Percentiles rank a stretch among this genome's conserved stretches.
Conservation (phyloP, 2,888 invertebrate species). For the Napeogenes inachia region DNA sequence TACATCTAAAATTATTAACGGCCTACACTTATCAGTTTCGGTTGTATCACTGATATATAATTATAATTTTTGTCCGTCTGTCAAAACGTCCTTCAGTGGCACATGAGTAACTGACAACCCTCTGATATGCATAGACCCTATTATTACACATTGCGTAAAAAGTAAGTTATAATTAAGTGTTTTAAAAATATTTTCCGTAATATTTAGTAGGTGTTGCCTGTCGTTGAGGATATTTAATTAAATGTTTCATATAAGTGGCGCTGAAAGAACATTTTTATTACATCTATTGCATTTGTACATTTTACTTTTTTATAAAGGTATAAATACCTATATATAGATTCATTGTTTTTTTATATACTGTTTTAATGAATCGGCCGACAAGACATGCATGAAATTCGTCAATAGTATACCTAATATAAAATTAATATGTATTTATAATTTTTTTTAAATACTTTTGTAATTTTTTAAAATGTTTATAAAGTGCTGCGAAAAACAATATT, state of each 20-base stretch:
- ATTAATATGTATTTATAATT: too few species aligned
- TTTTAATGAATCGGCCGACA: too few species aligned
- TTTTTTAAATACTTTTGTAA: too few species aligned
- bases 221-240: constrained; percentile 3
- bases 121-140: constrained; percentile 44
- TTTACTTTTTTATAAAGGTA: too few species aligned
- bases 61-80: constrained; percentile 65
- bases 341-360: too few species aligned
- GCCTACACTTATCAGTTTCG: constrained; percentile 30
- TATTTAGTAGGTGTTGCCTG: constrained; percentile 7
- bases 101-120: constrained; percentile 54
- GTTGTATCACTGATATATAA: constrained; percentile 50
- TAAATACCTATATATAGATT: too few species aligned
- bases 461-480: too few species aligned
- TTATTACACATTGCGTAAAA: constrained; percentile 50
- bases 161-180: constrained; percentile 44
- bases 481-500: too few species aligned
- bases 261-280: background rate
- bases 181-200: constrained; percentile 18
- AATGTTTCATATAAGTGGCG: background rate
- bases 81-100: constrained; percentile 71
- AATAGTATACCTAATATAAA: too few species aligned
- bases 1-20: constrained; percentile 11
- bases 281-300: background rate
- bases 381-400: too few species aligned